Conservation (phyloP, 2,113 vertebrate species). For the Perccottus glenii region DNA sequence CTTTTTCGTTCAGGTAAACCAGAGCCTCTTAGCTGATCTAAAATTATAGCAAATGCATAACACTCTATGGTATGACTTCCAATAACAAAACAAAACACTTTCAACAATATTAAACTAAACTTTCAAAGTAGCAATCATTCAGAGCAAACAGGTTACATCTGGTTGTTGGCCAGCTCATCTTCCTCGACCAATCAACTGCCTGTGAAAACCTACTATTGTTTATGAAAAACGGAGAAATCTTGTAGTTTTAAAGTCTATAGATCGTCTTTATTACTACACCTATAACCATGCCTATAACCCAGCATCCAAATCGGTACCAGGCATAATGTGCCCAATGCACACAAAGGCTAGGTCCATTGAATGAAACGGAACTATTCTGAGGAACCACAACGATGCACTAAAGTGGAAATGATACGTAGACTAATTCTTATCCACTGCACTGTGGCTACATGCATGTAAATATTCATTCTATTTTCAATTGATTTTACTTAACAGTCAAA, state of each 20-base stretch:
- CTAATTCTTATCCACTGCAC: conserved; percentile 10
- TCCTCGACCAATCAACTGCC: conserved; percentile 33
- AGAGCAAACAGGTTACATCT: conserved; percentile 72
- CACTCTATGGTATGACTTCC: background rate
- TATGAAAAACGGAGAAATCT: background rate
- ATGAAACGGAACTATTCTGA: conserved; percentile 64
- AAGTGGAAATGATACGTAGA: conserved; percentile 56
- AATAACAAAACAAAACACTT: background rate
- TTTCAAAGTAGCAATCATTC: conserved; percentile 36
- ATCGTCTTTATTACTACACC: background rate
- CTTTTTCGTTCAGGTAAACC: conserved; percentile 18
- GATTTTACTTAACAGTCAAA: accelerated
- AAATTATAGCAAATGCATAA: background rate
- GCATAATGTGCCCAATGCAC: conserved; percentile 39
- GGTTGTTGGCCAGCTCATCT: conserved; percentile 60
- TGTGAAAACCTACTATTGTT: conserved; percentile 18
- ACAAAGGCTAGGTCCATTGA: conserved; percentile 74
- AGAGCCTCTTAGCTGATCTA: background rate
- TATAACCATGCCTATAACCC: background rate
- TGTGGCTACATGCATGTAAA: background rate
- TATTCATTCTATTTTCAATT: accelerated
- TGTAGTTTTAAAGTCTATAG: background rate
- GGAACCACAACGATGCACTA: conserved; percentile 58
- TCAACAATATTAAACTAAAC: conserved; percentile 15
- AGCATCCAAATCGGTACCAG: conserved; percentile 14